phyloP scores from a whole-genome alignment of 2,797 vertebrate genomes.

The Eutrigla gurnardus region DNA sequence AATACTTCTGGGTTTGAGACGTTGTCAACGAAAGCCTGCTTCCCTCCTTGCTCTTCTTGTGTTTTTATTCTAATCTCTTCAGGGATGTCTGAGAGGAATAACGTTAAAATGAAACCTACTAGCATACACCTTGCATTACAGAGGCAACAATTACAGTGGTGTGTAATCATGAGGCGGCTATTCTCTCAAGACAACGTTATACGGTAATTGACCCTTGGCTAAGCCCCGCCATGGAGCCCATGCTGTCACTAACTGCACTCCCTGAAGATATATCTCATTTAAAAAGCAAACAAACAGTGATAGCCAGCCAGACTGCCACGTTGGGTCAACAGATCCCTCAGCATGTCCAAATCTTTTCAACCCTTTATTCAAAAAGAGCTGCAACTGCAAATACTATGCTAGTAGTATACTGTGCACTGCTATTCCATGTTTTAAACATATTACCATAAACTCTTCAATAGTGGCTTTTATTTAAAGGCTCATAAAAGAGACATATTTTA shows the following conservation, averaged over 20 bases:
- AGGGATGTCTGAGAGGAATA: not conserved
- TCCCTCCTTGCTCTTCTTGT: not conserved
- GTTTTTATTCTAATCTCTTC: not conserved
- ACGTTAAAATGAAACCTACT: slow-evolving; percentile 3
- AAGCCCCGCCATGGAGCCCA: not conserved
- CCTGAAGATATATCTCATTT: not conserved
- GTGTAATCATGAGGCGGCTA: not conserved
- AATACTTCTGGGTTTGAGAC: slow-evolving; percentile 5
- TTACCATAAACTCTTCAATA: no score
- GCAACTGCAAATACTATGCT: no score
- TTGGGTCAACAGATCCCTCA: no score
- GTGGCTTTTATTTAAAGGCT: no score
- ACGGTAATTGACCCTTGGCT: slow-evolving; percentile 7
- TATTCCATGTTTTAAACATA: no score
- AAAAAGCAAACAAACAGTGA: no score
- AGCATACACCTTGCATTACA: slow-evolving; percentile 1
- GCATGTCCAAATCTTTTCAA: no score
- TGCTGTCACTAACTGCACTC: not conserved
- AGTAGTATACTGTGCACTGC: no score
- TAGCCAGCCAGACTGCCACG: no score
- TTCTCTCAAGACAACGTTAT: not conserved
- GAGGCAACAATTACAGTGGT: slow-evolving; percentile 4
- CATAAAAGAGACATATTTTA: no score
- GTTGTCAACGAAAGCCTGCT: not conserved
- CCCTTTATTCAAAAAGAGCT: no score